Evolutionary conservation across 2,888 invertebrate genomes (phyloP).

Genomic region (Drosophila setosimentum): DNA sequence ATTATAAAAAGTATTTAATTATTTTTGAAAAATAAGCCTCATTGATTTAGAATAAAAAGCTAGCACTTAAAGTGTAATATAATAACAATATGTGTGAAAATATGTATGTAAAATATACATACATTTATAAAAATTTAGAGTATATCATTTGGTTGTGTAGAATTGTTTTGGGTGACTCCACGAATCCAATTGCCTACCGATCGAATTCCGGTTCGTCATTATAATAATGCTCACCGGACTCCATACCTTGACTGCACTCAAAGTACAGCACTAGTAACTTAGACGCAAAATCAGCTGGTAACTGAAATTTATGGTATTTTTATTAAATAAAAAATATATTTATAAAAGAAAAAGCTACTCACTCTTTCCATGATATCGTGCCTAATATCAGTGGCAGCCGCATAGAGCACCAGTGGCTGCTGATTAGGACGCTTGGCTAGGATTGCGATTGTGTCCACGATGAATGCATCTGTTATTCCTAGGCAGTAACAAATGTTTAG

Average conservation of each 20-base stretch:
- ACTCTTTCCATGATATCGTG: constrained; percentile 67
- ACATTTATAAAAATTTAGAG: constrained; percentile 37
- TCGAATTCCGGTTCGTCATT: constrained; percentile 69
- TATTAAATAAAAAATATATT: background rate
- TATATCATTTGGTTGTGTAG: constrained; percentile 49
- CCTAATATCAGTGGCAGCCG: constrained; percentile 69
- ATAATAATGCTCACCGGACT: constrained; percentile 55
- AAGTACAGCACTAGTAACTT: constrained; percentile 56
- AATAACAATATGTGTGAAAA: constrained; percentile 40
- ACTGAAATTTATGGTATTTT: constrained; percentile 26
- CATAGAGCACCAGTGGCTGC: constrained; percentile 58
- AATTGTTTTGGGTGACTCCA: constrained; percentile 5
- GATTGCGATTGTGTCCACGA: constrained; percentile 51
- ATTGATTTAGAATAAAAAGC: constrained; percentile 39
- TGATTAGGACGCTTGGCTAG: constrained; percentile 38
- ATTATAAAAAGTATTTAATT: constrained; percentile 33
- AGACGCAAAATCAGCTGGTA: constrained; percentile 55
- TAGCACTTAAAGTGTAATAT: constrained; percentile 62
- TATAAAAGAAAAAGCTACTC: constrained; percentile 9
- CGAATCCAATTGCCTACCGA: constrained; percentile 41
- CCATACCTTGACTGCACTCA: constrained; percentile 69
- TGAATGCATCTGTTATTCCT: constrained; percentile 61
- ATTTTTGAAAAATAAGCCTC: constrained; percentile 39
- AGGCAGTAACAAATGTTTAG: constrained; percentile 66
- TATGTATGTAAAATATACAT: constrained; percentile 31